Base-by-base conservation (phyloP, 1,140 invertebrate species). In the Pollicipes pollicipes region DNA sequence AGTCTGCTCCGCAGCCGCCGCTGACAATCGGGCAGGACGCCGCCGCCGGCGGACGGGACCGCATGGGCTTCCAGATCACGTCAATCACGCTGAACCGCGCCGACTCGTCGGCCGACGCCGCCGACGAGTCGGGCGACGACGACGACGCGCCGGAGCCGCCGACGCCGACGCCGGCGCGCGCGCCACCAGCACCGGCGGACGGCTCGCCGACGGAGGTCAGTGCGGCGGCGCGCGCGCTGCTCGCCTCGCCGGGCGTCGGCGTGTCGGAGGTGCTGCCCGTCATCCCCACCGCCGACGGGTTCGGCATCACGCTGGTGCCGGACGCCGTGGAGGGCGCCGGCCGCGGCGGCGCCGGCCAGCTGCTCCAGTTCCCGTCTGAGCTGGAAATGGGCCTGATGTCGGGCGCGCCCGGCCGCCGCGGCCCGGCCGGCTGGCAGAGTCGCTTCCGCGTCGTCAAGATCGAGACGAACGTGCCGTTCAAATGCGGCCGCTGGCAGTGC, bases 371-470 rank as follows among this genome's bases (percentile, higher is more conserved):
- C 2, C 45, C 45, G 6, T 13, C 45, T 3, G 6, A 10, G 45
- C 13, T 10, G 2, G 45, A 58, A 21, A 58, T 58, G 45, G 45
- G 24, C 45, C 17, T 58, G 2, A 58, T 58, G 13, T 21, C 45
- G 45, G 45, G 45, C 45, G 45, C 8, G 45, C 45, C 21, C 45
- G 2, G 45, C 45, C 45, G 45, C 45, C 21, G 45, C 6, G 2
- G 45, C 45, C 21, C 13, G 45, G 13, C 6, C 6, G 45, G 45
- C 64, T 78, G 78, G 77, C 76, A 79, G 69, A 78, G 78, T 73
- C 74, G 93, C 73, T 97, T 97, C 80, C 94, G 94, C 84, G 93
- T 97, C 75, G 93, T 97, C 30, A 97, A 96, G 84, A 93, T 97
- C 73, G 92, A 94, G 80, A 95, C 90, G 78, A 90, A 91, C 30